Conservation (phyloP, 2,797 vertebrate genomes). For the Danio tinwini region DNA sequence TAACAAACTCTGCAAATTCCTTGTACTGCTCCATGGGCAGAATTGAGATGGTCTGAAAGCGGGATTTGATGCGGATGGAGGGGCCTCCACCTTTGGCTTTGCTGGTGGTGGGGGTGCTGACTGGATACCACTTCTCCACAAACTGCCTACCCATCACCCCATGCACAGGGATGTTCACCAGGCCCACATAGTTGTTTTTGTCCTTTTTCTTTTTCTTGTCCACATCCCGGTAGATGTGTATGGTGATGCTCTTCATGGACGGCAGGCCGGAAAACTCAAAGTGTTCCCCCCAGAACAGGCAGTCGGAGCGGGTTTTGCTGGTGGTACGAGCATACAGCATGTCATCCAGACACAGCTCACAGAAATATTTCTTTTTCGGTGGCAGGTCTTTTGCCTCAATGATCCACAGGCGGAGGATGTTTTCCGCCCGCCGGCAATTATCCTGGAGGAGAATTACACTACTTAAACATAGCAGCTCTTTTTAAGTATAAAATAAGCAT, state of each 20-base stretch:
- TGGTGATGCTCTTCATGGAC: conserved; percentile 85
- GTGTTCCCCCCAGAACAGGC: conserved; percentile 97
- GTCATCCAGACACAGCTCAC: conserved; percentile 96
- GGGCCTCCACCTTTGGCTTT: conserved; percentile 90
- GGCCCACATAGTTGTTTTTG: conserved; percentile 94
- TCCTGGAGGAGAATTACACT: conserved; percentile 77
- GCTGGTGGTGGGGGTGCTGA: conserved; percentile 91
- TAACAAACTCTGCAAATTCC: conserved; percentile 96
- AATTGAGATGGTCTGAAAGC: conserved; percentile 93
- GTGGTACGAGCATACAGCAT: conserved; percentile 94
- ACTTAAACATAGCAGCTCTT: conserved; percentile 8
- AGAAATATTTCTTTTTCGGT: conserved; percentile 96
- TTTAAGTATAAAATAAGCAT: background rate
- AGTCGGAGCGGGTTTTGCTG: conserved; percentile 91
- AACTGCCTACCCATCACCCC: conserved; percentile 89
- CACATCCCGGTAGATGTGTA: conserved; percentile 93
- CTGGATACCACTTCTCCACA: conserved; percentile 96
- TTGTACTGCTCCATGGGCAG: conserved; percentile 98
- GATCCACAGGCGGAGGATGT: conserved; percentile 93
- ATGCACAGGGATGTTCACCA: conserved; percentile 91
- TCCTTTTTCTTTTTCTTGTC: conserved; percentile 98
- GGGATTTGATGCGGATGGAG: conserved; percentile 93
- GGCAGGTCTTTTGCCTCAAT: conserved; percentile 97
- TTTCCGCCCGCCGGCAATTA: conserved; percentile 90
- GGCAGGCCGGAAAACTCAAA: conserved; percentile 91